These are phyloP conservation scores for Harlomillsia oculata DNA, from an alignment of 1,140 invertebrate species.

Conservation along the genomic window DNA sequence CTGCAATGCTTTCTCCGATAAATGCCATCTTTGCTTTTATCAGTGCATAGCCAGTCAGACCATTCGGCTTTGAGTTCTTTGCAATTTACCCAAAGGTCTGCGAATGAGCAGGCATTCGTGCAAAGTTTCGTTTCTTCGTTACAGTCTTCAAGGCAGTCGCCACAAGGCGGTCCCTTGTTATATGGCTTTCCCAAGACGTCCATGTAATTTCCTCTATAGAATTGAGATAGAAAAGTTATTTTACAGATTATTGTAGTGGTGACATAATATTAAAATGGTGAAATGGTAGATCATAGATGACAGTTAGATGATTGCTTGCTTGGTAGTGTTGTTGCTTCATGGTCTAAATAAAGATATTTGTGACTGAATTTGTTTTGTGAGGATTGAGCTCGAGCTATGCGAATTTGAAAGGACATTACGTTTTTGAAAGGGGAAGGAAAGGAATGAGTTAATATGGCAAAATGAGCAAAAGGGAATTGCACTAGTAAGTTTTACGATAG, in stretches of 20 bases:
- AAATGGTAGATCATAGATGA: no score
- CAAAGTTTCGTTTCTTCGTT: conserved; percentile 53
- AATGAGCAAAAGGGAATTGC: no score
- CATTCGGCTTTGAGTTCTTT: conserved; percentile 49
- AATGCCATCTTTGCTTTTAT: conserved; percentile 46
- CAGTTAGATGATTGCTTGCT: no score
- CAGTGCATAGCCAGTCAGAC: conserved; percentile 54
- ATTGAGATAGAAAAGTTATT: neutral
- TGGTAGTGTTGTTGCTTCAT: no score
- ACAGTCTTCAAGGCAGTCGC: conserved; percentile 55
- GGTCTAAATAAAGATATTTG: no score
- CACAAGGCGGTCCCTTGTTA: conserved; percentile 52
- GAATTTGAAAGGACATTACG: no score
- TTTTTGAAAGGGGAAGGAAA: no score
- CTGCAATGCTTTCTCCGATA: conserved; percentile 52
- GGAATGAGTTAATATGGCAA: no score
- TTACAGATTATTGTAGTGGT: neutral
- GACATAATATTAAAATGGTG: no score
- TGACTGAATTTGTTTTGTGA: no score
- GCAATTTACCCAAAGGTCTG: conserved; percentile 57
- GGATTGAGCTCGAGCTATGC: no score
- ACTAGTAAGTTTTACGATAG: no score
- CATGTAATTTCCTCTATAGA: conserved; percentile 56
- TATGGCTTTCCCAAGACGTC: conserved; percentile 55
- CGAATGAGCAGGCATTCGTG: conserved; percentile 59